These are phyloP conservation scores for Picus viridis DNA, from an alignment of 2,797 vertebrate species.

Conservation along the genomic window DNA sequence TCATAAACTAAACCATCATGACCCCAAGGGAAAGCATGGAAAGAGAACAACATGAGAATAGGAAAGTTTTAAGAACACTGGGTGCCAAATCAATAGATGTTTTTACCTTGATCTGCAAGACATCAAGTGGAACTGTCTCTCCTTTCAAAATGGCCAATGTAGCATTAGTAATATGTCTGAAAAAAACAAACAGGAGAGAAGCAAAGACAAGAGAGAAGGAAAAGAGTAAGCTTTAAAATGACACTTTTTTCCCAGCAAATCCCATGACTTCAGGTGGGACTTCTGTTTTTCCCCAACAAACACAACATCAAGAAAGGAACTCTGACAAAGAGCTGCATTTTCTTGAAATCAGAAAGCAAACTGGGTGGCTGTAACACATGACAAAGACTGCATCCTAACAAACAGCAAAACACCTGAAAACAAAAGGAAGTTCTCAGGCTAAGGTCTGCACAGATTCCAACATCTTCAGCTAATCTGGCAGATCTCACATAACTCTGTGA, in stretches of 20 bases:
- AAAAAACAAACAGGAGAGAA: slow-evolving; percentile 48
- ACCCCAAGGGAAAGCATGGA: neutral
- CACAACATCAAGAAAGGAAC: neutral
- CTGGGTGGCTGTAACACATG: neutral
- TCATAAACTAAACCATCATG: neutral
- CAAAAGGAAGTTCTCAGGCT: neutral
- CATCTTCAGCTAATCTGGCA: neutral
- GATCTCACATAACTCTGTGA: neutral
- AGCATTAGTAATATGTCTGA: slow-evolving; percentile 90
- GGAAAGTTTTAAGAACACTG: neutral
- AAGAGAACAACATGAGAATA: neutral
- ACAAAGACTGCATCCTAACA: neutral
- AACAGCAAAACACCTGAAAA: neutral
- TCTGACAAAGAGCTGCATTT: neutral
- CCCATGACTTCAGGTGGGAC: neutral
- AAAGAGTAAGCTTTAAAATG: neutral
- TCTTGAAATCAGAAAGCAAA: neutral
- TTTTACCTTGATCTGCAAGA: slow-evolving; percentile 94
- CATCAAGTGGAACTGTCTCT: slow-evolving; percentile 92
- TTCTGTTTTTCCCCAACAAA: neutral
- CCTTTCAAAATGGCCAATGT: slow-evolving; percentile 93
- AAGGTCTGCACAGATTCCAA: neutral
- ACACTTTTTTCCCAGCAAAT: neutral
- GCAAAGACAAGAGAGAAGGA: neutral
- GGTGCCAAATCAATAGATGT: neutral